These are phyloP conservation scores for Chaetura pelagica DNA, from an alignment of 2,113 vertebrate genomes.

Conservation along the genomic window DNA sequence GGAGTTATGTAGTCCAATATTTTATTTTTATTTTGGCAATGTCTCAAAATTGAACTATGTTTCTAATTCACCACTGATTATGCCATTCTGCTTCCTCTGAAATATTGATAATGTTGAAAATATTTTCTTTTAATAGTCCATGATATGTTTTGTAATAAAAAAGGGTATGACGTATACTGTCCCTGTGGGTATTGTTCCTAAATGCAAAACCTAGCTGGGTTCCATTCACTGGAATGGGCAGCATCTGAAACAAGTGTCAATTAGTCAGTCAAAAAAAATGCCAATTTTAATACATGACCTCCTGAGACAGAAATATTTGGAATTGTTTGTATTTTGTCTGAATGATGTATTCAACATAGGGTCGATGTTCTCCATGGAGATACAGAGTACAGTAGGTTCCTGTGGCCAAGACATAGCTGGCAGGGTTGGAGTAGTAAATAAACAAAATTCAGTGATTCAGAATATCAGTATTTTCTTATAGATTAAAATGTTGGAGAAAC, in stretches of 20 bases:
- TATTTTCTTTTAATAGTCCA: not conserved
- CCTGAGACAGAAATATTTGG: not conserved
- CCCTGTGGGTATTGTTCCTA: not conserved
- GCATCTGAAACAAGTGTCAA: not conserved
- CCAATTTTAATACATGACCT: not conserved
- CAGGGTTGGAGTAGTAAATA: not conserved
- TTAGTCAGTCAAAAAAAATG: constrained; percentile 8
- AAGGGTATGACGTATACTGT: not conserved
- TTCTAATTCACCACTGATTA: not conserved
- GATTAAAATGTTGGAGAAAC: not conserved
- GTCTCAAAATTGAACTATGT: not conserved
- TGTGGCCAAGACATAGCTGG: not conserved
- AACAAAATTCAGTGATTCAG: not conserved
- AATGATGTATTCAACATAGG: not conserved
- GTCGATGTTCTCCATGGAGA: not conserved
- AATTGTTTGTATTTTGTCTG: not conserved
- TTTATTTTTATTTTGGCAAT: not conserved
- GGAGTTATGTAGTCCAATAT: not conserved
- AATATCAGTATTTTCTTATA: not conserved
- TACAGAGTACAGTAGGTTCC: not conserved
- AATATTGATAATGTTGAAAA: not conserved
- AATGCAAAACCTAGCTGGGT: not conserved
- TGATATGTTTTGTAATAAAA: not conserved
- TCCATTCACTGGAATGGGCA: not conserved
- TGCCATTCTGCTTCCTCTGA: not conserved